Conservation (phyloP, 2,797 vertebrate genomes). For the Antrozous pallidus region DNA sequence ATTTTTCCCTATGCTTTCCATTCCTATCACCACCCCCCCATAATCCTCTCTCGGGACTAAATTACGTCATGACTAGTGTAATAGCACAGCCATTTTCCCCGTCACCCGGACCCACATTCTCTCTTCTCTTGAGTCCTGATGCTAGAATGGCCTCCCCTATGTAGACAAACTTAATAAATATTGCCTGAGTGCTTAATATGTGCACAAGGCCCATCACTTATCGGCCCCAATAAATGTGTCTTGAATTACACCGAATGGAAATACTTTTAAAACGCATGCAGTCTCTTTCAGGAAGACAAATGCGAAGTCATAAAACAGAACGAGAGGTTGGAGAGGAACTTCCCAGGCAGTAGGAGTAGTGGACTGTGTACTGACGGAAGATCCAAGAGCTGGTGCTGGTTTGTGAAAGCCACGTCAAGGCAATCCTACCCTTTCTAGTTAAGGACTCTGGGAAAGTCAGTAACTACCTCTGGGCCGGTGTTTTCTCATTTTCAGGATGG, state of each 20-base stretch:
- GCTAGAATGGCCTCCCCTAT: not conserved
- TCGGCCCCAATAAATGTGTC: not conserved
- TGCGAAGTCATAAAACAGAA: slow-evolving; percentile 1
- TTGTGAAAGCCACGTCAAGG: not conserved
- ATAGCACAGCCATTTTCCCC: not conserved
- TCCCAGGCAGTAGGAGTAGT: not conserved
- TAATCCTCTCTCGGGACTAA: not conserved
- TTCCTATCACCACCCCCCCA: not conserved
- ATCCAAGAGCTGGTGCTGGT: not conserved
- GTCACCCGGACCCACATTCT: not conserved
- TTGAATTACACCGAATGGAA: not conserved
- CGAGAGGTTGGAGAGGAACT: not conserved
- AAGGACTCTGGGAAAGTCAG: not conserved
- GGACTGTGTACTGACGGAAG: not conserved
- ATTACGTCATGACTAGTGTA: not conserved
- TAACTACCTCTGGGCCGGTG: not conserved
- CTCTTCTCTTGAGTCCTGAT: not conserved
- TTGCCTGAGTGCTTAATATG: not conserved
- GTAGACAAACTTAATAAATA: not conserved
- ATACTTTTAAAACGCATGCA: not conserved
- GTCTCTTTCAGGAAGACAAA: not conserved
- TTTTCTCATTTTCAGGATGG: not conserved
- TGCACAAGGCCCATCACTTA: not conserved
- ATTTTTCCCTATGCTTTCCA: not conserved
- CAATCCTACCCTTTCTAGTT: not conserved